A percentile compares a stretch with the other conserved stretches of the same genome.
These are phyloP conservation scores for Athripsodes cinereus DNA, from an alignment of 2,888 invertebrate species.

Conservation along the genomic window DNA sequence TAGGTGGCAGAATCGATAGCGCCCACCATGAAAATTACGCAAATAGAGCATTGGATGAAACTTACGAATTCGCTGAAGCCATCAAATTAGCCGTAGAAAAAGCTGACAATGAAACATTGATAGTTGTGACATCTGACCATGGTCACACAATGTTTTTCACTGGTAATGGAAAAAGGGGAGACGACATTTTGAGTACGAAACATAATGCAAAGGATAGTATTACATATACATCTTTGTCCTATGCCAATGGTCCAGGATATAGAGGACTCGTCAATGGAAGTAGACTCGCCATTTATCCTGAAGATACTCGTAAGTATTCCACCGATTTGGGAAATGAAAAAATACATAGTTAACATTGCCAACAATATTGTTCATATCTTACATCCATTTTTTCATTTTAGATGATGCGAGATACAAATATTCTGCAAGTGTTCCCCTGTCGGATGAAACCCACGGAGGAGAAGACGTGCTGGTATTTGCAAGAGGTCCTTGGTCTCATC, in stretches of 20 bases:
- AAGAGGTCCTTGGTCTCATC: slow-evolving; percentile 70
- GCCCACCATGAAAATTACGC: slow-evolving; percentile 51
- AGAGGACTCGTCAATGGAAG: slow-evolving; percentile 29
- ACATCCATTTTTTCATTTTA: too few relatives aligned
- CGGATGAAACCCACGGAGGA: slow-evolving; percentile 67
- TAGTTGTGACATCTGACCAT: slow-evolving; percentile 57
- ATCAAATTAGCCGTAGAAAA: slow-evolving; percentile 41
- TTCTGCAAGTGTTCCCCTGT: slow-evolving; percentile 57
- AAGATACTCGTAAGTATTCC: slow-evolving; percentile 22
- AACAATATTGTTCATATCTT: too few relatives aligned
- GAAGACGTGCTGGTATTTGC: slow-evolving; percentile 79
- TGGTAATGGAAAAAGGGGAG: slow-evolving; percentile 57
- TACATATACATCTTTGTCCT: slow-evolving; percentile 63
- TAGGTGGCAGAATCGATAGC: slow-evolving; percentile 53
- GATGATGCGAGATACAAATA: slow-evolving; percentile 45
- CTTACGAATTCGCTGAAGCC: slow-evolving; percentile 52
- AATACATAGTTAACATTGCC: too few relatives aligned
- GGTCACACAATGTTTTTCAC: slow-evolving; percentile 51
- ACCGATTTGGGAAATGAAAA: too few relatives aligned
- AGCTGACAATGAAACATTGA: slow-evolving; percentile 50
- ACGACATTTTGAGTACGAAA: slow-evolving; percentile 43
- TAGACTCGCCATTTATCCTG: slow-evolving; percentile 20
- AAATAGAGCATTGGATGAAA: slow-evolving; percentile 53
- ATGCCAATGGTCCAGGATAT: slow-evolving; percentile 70
- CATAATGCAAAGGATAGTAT: slow-evolving; percentile 42